A percentile compares a stretch with the other conserved stretches of the same genome.
Conservation (phyloP, 2,113 vertebrate species). For the Dipodomys spectabilis region DNA sequence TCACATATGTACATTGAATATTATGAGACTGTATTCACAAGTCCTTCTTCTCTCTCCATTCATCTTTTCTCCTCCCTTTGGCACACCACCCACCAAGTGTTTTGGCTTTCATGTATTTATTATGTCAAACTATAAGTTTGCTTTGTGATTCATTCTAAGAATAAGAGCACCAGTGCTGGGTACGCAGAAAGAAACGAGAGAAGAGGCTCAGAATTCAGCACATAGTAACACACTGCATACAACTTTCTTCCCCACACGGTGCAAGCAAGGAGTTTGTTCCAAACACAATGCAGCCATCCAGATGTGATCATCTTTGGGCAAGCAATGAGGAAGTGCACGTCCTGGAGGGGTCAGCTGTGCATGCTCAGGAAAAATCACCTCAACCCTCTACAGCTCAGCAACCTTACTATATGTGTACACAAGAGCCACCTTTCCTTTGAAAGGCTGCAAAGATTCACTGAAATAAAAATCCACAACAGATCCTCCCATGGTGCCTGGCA, state of each 20-base stretch:
- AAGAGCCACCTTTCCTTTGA: neutral
- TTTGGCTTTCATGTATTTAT: no score
- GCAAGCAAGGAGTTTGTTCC: neutral
- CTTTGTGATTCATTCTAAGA: no score
- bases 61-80: no score
- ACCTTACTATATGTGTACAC: neutral
- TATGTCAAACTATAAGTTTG: no score
- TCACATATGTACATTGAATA: no score
- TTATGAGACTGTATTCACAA: no score
- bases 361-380: neutral
- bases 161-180: neutral
- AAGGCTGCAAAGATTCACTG: neutral
- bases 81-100: no score
- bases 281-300: neutral
- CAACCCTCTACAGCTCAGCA: neutral
- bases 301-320: no score
- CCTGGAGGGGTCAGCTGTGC: neutral
- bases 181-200: neutral
- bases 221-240: neutral
- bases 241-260: neutral
- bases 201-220: neutral
- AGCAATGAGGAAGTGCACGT: neutral
- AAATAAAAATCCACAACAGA: neutral
- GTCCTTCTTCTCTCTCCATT: no score
- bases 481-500: neutral